Conservation (phyloP, 2,113 vertebrate genomes). For the Suncus etruscus region DNA sequence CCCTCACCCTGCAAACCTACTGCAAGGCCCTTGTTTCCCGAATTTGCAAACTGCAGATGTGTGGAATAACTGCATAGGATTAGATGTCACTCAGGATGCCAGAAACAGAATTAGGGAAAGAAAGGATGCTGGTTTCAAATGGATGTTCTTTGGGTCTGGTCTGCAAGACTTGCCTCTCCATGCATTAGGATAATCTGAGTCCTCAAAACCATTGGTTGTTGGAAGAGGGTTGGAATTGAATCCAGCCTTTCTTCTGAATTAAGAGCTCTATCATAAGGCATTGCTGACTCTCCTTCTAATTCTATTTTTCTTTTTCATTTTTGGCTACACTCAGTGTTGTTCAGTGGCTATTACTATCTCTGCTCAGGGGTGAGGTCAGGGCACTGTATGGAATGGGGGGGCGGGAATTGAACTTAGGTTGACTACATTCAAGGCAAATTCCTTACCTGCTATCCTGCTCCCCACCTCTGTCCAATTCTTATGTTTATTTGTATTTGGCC, state of each 20-base stretch:
- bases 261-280: neutral
- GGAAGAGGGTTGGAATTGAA: too few species aligned
- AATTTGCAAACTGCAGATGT: neutral
- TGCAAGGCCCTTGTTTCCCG: neutral
- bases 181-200: neutral
- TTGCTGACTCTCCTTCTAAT: neutral
- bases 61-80: neutral
- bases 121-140: too few species aligned
- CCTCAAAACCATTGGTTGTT: neutral
- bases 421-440: too few species aligned
- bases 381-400: too few species aligned
- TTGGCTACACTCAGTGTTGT: too few species aligned
- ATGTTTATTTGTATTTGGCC: too few species aligned
- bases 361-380: too few species aligned
- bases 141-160: neutral
- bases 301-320: too few species aligned
- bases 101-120: too few species aligned
- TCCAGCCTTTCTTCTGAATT: neutral
- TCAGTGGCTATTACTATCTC: too few species aligned
- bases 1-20: neutral
- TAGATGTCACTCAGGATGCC: slow-evolving; percentile 34
- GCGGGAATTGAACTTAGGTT: too few species aligned
- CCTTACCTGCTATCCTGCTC: too few species aligned
- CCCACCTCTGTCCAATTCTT: neutral
- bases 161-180: neutral